Conservation (phyloP, 2,888 invertebrate genomes). For the Sminthurinus aureus region DNA sequence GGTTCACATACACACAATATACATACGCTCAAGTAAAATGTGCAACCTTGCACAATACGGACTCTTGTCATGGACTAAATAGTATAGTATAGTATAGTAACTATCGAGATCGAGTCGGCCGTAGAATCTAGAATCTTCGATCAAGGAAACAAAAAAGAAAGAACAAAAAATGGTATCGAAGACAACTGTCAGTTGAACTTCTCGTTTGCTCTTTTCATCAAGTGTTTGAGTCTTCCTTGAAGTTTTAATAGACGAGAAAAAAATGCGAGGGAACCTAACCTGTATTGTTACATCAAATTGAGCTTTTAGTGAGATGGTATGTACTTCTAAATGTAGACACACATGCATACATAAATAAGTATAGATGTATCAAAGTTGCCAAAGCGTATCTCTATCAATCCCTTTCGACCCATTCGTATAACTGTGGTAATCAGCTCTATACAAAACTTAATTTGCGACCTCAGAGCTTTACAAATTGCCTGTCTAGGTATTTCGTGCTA, state of each 20-base stretch:
- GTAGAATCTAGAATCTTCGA: background rate
- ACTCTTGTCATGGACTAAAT: too few relatives aligned
- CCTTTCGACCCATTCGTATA: conserved; percentile 17
- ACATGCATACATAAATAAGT: too few relatives aligned
- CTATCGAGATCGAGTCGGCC: background rate
- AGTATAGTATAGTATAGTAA: background rate
- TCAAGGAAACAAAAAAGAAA: background rate
- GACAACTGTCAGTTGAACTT: background rate
- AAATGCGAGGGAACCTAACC: conserved; percentile 4
- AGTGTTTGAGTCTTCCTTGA: conserved; percentile 5
- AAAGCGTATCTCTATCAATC: conserved; percentile 35
- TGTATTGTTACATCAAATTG: conserved; percentile 6
- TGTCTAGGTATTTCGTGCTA: conserved; percentile 57
- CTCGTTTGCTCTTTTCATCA: conserved; percentile 6
- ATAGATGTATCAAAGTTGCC: conserved; percentile 2
- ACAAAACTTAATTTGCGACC: conserved; percentile 59
- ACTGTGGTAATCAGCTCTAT: conserved; percentile 56
- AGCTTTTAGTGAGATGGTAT: conserved; percentile 1
- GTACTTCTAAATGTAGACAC: too few relatives aligned
- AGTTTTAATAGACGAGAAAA: background rate
- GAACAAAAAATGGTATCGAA: background rate
- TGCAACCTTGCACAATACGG: background rate
- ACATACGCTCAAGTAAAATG: background rate
- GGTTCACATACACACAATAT: background rate
- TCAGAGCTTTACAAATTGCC: conserved; percentile 59